Evolutionary conservation across 1,140 invertebrate genomes (phyloP).

Genomic region (Cherax quadricarinatus): DNA sequence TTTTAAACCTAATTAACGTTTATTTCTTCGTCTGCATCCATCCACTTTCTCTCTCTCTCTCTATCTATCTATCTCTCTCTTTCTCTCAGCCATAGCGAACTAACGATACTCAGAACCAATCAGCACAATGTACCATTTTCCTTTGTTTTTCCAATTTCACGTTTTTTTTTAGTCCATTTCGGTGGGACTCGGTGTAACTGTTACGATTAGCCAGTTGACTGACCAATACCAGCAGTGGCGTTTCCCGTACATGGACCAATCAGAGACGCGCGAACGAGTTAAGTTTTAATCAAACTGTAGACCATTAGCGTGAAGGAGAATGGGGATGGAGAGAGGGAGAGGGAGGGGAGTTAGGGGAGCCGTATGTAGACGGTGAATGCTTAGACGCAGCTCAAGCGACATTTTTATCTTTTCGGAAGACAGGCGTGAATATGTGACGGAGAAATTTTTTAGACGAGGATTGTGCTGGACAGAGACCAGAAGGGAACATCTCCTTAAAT

Average conservation of each 20-base stretch:
- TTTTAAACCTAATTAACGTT: neutral
- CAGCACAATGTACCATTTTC: neutral
- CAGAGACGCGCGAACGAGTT: neutral
- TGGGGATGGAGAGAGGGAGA: too few species aligned
- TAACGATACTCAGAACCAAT: neutral
- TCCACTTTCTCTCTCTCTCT: conserved; percentile 40
- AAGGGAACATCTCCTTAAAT: too few species aligned
- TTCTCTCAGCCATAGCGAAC: conserved; percentile 14
- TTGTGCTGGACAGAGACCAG: too few species aligned
- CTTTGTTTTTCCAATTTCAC: neutral
- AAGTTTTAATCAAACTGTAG: conserved; percentile 11
- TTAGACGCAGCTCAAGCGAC: too few species aligned
- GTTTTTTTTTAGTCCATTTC: neutral
- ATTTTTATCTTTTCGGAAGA: too few species aligned
- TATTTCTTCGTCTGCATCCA: neutral
- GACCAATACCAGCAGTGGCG: neutral
- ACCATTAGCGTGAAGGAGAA: neutral
- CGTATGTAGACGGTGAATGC: neutral
- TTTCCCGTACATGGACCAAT: neutral
- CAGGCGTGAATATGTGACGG: too few species aligned
- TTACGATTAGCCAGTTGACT: neutral
- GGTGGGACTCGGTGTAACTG: neutral
- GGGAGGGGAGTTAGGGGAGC: too few species aligned
- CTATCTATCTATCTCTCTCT: conserved; percentile 45
- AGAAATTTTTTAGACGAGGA: too few species aligned